phyloP scores from a whole-genome alignment of 2,888 invertebrate species.

The Lochmaea crataegi region DNA sequence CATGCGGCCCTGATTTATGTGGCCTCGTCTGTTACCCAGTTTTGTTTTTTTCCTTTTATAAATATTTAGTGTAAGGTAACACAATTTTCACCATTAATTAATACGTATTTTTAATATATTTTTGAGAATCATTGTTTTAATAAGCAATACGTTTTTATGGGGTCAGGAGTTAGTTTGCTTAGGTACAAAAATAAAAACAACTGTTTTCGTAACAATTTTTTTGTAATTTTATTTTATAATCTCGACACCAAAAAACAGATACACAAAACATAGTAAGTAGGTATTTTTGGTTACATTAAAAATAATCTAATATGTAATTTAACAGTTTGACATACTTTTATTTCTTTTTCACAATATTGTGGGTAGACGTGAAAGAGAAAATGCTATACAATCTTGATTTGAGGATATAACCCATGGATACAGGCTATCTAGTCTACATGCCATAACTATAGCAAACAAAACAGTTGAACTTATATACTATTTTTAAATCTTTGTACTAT shows the following conservation, averaged over 20 bases:
- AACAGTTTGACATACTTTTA: constrained; percentile 1
- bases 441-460: too few species aligned
- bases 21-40: constrained; percentile 55
- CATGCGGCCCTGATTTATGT: constrained; percentile 53
- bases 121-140: constrained; percentile 29
- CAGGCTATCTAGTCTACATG: background rate
- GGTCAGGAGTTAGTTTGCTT: constrained; percentile 39
- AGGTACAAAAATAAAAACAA: constrained; percentile 36
- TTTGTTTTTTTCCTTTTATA: constrained; percentile 37
- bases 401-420: background rate
- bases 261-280: background rate
- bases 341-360: background rate
- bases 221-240: background rate
- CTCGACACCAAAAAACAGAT: background rate
- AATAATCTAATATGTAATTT: background rate
- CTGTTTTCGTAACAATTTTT: constrained; percentile 20
- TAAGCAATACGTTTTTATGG: constrained; percentile 28
- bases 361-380: constrained; percentile 1
- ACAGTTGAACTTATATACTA: too few species aligned
- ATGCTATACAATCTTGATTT: background rate
- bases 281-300: too few species aligned
- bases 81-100: constrained; percentile 20
- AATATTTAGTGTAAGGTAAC: constrained; percentile 26
- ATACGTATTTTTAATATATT: background rate
- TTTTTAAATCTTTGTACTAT: too few species aligned